Base-by-base conservation (phyloP, 2,888 invertebrate genomes). In the Lycocerus yunnanus region DNA sequence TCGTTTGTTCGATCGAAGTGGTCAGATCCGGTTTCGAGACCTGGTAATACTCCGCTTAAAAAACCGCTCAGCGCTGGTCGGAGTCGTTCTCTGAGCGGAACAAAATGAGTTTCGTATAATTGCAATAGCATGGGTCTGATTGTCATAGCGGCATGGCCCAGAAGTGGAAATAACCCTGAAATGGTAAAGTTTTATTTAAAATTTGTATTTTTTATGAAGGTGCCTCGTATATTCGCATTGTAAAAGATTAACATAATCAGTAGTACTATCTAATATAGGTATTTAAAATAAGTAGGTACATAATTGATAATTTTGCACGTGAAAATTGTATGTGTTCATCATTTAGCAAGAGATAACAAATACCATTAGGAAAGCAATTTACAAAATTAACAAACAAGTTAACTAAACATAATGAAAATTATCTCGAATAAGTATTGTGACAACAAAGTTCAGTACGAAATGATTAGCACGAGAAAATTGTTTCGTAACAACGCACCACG, bases 81-180 rank as follows among this genome's bases (percentile, higher is more conserved):
- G 60, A 95, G 88, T 80, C 92, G 88, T 80, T 92, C 92, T 58
- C 94, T 93, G 78, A 97, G 88, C 13, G 95, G 94, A 68, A 97
- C 93, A 88, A 97, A 95, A 87, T 95, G 96, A 13, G 91, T 93
- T 88, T 97, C 97, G 85, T 96, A 97, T 69, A 97, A 91, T 63
- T 91, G 91, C 78, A 97, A 88, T 73, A 97, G 88, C 1, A 93
- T 90, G 6, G 95, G 95, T 81, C 95, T 92, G 21, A 97, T 96
- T 86, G 94, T 95, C 93, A 96, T 96, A 15, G 96, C 95, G 67
- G 96, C 95, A 88, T 95, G 93, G 27, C 94, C 93, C 80, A 97
- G 90, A 58, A 97, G 86, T n/a, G 97, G 97, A 87, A 97, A 97
- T 43, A 97, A 89, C 11, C 97, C 97, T 90, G 74, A 5, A 27